Percentiles rank a stretch among this genome's conserved stretches.
phyloP scores from a whole-genome alignment of 2,113 vertebrate species.

The Puma concolor region DNA sequence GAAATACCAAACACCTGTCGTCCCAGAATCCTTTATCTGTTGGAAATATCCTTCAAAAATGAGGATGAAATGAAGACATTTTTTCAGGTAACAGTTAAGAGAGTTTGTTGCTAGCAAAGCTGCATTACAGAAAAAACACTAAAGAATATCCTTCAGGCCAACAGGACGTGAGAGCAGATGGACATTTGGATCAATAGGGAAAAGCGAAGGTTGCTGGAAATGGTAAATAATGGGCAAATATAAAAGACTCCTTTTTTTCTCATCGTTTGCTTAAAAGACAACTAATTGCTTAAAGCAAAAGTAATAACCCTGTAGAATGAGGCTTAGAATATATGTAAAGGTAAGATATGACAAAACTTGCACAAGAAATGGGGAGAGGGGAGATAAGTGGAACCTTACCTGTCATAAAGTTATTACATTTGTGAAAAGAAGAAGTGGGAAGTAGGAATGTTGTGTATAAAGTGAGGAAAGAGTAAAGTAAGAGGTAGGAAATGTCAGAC shows the following conservation, averaged over 20 bases:
- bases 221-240: neutral
- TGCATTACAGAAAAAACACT: neutral
- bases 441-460: neutral
- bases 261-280: neutral
- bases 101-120: neutral
- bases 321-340: neutral
- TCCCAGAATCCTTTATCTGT: neutral
- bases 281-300: neutral
- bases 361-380: neutral
- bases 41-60: neutral
- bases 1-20: neutral
- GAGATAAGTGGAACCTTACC: neutral
- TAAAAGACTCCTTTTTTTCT: neutral
- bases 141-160: neutral
- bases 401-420: neutral
- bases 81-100: neutral
- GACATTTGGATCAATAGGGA: neutral
- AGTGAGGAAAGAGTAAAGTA: neutral
- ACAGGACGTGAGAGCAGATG: neutral
- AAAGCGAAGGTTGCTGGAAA: neutral
- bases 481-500: neutral
- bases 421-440: neutral
- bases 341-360: neutral
- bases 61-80: neutral
- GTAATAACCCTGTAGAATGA: neutral